A percentile compares a stretch with the other conserved stretches of the same genome.
Conservation (phyloP, 2,888 invertebrate species). For the Drosophila niveifrons region DNA sequence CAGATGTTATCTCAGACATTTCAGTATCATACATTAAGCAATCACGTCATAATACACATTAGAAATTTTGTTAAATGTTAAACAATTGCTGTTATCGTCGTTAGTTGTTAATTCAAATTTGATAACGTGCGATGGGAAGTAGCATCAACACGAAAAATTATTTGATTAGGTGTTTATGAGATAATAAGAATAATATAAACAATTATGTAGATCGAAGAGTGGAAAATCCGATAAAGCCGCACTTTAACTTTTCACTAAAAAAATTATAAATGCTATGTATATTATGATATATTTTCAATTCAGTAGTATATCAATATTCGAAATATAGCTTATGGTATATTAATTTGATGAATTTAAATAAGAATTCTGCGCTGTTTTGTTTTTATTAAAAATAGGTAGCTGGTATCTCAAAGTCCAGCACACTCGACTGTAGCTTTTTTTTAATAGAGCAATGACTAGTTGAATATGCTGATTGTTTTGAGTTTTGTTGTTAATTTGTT, state of each 20-base stretch:
- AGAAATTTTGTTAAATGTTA: constrained; percentile 17
- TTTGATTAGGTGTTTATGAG: background rate
- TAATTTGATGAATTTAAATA: too few species aligned
- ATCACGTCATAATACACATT: constrained; percentile 16
- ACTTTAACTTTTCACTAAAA: too few species aligned
- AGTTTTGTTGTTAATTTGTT: too few species aligned
- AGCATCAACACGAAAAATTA: background rate
- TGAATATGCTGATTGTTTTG: constrained; percentile 16
- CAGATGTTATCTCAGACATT: constrained; percentile 2
- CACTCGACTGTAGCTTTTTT: background rate
- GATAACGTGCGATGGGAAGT: constrained; percentile 11
- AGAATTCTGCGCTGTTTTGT: too few species aligned
- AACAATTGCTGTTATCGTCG: constrained; percentile 12
- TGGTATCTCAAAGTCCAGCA: too few species aligned
- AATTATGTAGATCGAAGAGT: background rate
- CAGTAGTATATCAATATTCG: too few species aligned
- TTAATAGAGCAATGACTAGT: constrained; percentile 19
- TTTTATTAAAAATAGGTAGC: too few species aligned
- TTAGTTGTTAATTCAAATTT: constrained; percentile 14
- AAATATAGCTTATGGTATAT: too few species aligned
- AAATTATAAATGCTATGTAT: too few species aligned
- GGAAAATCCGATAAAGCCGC: background rate
- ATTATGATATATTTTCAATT: background rate
- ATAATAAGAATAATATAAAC: constrained; percentile 2
- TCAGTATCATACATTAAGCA: background rate